Conservation (phyloP, 2,113 vertebrate genomes). For the Mormyrus lacerda region DNA sequence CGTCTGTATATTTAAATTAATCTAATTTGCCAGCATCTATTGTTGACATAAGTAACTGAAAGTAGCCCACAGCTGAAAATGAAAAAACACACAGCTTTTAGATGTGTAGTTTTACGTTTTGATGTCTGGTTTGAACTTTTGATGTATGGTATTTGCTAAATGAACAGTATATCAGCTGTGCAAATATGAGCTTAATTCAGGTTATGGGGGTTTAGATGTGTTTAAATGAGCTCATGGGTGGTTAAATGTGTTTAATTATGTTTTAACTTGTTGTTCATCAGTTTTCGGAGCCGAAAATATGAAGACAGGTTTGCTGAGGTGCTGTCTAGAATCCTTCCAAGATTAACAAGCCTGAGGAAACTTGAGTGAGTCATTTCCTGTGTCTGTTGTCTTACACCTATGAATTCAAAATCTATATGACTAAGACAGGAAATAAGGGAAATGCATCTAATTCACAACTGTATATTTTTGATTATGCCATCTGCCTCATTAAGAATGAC, state of each 20-base stretch:
- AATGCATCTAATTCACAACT: not conserved
- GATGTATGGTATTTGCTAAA: not conserved
- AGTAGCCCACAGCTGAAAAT: not conserved
- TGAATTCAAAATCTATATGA: not conserved
- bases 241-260: not conserved
- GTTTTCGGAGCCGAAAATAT: constrained; percentile 78
- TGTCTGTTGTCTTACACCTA: not conserved
- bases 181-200: not conserved
- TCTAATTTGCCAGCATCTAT: not conserved
- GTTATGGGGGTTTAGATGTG: not conserved
- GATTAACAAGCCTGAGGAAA: constrained; percentile 60
- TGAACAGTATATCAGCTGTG: not conserved
- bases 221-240: not conserved
- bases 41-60: not conserved
- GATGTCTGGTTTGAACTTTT: not conserved
- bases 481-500: not conserved
- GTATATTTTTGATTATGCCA: not conserved
- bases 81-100: not conserved
- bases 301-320: constrained; percentile 72
- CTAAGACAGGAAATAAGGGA: not conserved
- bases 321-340: constrained; percentile 61
- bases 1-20: not conserved
- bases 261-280: constrained; percentile 34
- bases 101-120: not conserved
- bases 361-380: constrained; percentile 66